phyloP scores from a whole-genome alignment of 92 coral and sea anemone genomes.

The Palythoa heliodiscus region DNA sequence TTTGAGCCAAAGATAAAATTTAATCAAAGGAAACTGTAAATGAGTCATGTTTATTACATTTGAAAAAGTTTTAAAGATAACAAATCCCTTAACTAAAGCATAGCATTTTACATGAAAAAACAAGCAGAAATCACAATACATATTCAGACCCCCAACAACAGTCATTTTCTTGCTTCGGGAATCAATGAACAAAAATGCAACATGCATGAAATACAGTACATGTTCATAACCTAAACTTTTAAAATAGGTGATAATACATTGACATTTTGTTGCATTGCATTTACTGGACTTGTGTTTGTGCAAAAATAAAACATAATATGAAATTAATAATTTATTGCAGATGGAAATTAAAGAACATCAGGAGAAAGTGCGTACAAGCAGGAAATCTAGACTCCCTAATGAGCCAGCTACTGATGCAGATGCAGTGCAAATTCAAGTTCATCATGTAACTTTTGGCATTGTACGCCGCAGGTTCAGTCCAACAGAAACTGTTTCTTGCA shows the following conservation, averaged over 20 bases:
- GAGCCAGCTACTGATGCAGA: slow-evolving; percentile 12
- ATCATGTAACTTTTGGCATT: slow-evolving; percentile 28
- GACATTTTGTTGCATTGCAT: background rate
- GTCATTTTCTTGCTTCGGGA: background rate
- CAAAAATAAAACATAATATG: background rate
- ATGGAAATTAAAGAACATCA: slow-evolving; percentile 16
- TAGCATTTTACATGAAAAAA: background rate
- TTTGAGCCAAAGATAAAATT: background rate
- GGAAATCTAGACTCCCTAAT: background rate
- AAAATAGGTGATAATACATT: background rate
- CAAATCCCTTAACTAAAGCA: background rate
- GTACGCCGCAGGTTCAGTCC: slow-evolving; percentile 44
- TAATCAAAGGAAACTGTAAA: slow-evolving; percentile 6
- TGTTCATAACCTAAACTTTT: background rate
- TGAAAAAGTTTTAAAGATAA: slow-evolving; percentile 2
- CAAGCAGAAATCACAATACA: background rate
- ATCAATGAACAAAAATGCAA: slow-evolving; percentile 6
- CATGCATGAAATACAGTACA: slow-evolving; percentile 7
- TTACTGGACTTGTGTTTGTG: background rate
- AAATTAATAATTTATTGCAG: slow-evolving; percentile 2
- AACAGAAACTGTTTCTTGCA: slow-evolving; percentile 29
- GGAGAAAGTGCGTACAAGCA: slow-evolving; percentile 1
- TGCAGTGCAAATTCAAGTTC: slow-evolving; percentile 12
- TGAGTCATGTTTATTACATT: background rate
- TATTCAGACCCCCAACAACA: background rate